Percentiles rank a stretch among this genome's conserved stretches.
Evolutionary conservation across 92 coral and sea anemone species (phyloP).

Genomic region (Umimayanthus chanpuru): DNA sequence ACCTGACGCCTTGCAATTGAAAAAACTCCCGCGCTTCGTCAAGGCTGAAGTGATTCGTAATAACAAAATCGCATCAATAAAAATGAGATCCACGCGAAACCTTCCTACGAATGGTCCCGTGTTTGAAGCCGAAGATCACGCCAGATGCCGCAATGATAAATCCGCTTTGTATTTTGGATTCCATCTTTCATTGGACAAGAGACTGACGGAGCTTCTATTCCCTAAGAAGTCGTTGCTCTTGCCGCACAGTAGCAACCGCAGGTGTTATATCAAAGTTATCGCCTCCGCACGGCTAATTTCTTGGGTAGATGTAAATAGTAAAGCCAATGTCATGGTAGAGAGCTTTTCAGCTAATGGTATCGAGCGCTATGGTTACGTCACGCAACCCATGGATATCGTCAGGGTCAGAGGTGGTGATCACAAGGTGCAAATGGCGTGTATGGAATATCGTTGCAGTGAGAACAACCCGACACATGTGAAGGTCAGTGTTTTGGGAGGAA

Average conservation of each 20-base stretch:
- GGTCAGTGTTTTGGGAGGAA: slow-evolving; percentile 1
- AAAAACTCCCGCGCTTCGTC: slow-evolving; percentile 6
- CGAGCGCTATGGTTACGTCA: slow-evolving; percentile 30
- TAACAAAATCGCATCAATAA: slow-evolving; percentile 3
- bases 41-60: background rate
- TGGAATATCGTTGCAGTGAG: slow-evolving; percentile 21
- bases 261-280: slow-evolving; percentile 16
- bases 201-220: background rate
- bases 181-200: background rate
- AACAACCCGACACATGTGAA: slow-evolving; percentile 26
- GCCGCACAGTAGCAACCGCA: background rate
- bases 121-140: background rate
- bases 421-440: background rate
- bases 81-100: slow-evolving; percentile 4
- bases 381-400: background rate
- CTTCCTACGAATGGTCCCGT: slow-evolving; percentile 21
- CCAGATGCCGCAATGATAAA: slow-evolving; percentile 18
- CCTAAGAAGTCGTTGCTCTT: background rate
- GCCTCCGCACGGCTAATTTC: too few species aligned
- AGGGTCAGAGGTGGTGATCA: background rate
- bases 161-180: slow-evolving; percentile 23
- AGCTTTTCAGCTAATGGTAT: slow-evolving; percentile 25
- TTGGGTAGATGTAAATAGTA: background rate
- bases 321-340: background rate
- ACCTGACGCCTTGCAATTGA: slow-evolving; percentile 16